Evolutionary conservation across 2,113 vertebrate genomes (phyloP).

Genomic region (Hyperopisus bebe): DNA sequence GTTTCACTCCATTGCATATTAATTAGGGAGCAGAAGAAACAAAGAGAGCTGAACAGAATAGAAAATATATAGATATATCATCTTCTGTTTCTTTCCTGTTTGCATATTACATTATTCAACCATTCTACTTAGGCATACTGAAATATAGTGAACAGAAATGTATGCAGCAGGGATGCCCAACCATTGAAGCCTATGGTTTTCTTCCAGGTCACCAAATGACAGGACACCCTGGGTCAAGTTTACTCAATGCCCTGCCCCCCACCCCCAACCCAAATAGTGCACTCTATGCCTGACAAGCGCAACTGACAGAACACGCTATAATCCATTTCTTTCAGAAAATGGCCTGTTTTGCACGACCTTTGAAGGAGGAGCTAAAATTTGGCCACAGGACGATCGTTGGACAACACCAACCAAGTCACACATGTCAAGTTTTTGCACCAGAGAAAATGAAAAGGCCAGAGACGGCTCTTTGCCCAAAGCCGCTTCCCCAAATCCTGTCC

Average conservation of each 20-base stretch:
- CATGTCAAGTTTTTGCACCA: slow-evolving; percentile 3
- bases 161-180: slow-evolving; percentile 2
- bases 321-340: not conserved
- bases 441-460: not conserved
- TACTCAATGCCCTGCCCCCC: not conserved
- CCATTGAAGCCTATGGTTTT: not conserved
- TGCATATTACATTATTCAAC: slow-evolving; percentile 57
- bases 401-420: not conserved
- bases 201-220: not conserved
- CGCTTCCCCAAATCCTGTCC: not conserved
- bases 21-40: slow-evolving; percentile 51
- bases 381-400: not conserved
- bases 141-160: slow-evolving; percentile 4
- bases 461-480: not conserved
- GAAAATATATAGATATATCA: slow-evolving; percentile 32
- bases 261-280: not conserved
- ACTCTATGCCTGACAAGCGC: not conserved
- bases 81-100: slow-evolving; percentile 43
- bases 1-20: slow-evolving; percentile 65
- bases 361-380: not conserved
- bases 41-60: slow-evolving; percentile 19
- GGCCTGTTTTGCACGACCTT: not conserved
- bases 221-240: not conserved
- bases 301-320: not conserved
- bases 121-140: not conserved